phyloP scores from a whole-genome alignment of 1,140 invertebrate species.

The Pteromalus puparum region DNA sequence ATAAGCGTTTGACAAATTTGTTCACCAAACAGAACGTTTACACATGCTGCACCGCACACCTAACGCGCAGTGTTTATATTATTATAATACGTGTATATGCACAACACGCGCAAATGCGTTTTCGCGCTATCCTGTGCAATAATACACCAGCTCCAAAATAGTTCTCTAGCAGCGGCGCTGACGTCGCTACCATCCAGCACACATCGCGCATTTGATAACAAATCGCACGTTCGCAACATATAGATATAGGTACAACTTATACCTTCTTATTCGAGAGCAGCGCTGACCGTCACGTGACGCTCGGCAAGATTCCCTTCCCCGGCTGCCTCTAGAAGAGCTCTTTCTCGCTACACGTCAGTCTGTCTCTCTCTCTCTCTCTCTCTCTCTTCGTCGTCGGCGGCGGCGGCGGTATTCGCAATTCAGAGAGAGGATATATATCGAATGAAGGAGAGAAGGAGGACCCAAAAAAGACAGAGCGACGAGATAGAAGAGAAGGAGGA shows the following conservation, averaged over 20 bases:
- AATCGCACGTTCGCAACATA: conserved; percentile 8
- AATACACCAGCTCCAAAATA: conserved; percentile 9
- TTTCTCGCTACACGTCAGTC: background rate
- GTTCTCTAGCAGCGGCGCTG: conserved; percentile 27
- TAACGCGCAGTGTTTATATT: too few relatives aligned
- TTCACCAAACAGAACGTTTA: too few relatives aligned
- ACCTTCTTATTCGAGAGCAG: conserved; percentile 30
- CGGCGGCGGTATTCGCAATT: conserved; percentile 1
- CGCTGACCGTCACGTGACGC: conserved; percentile 65
- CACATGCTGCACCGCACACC: too few relatives aligned
- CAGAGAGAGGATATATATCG: conserved; percentile 16
- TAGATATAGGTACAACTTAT: too few relatives aligned
- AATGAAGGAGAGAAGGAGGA: background rate
- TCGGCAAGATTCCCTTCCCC: background rate
- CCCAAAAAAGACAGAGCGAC: conserved; percentile 6
- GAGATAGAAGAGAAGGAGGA: background rate
- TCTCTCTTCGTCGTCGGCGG: background rate
- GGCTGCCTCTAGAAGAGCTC: too few relatives aligned
- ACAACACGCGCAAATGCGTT: background rate
- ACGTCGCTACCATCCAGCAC: background rate
- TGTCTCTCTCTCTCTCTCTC: background rate
- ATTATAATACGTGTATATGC: background rate
- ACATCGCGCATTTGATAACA: background rate
- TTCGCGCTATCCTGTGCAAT: background rate
- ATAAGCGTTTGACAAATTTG: too few relatives aligned